Percentiles rank a stretch among this genome's conserved stretches.
These are phyloP conservation scores for Meandrina meandrites DNA, from an alignment of 92 coral and sea anemone species.

Conservation along the genomic window DNA sequence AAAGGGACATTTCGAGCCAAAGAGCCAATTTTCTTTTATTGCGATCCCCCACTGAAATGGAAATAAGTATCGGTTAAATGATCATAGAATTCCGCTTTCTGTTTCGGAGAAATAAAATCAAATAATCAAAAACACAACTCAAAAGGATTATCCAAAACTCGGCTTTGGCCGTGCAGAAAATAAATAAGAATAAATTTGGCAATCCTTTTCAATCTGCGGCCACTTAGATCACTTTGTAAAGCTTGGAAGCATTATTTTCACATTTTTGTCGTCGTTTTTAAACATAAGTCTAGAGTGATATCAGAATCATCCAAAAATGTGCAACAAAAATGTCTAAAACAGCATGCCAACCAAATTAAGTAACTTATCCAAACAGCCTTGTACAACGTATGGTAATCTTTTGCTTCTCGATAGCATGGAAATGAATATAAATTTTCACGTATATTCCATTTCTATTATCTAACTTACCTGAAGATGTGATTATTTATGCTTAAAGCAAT, in stretches of 20 bases:
- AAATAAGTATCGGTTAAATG: background rate
- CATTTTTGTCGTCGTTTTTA: background rate
- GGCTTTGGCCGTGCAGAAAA: background rate
- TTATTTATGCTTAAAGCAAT: background rate
- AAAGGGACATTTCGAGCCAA: background rate
- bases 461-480: background rate
- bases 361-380: background rate
- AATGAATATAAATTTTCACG: background rate
- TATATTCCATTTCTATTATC: background rate
- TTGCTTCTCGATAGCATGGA: background rate
- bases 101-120: background rate
- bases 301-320: background rate
- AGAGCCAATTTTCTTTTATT: background rate
- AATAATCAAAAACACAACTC: background rate
- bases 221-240: background rate
- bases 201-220: background rate
- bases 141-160: background rate
- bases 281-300: background rate
- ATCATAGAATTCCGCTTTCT: background rate
- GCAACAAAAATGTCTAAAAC: background rate
- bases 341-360: background rate
- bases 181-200: background rate
- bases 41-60: background rate
- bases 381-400: background rate
- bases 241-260: background rate